Conservation (phyloP, 2,797 vertebrate species). For the Rhinoraja longicauda region DNA sequence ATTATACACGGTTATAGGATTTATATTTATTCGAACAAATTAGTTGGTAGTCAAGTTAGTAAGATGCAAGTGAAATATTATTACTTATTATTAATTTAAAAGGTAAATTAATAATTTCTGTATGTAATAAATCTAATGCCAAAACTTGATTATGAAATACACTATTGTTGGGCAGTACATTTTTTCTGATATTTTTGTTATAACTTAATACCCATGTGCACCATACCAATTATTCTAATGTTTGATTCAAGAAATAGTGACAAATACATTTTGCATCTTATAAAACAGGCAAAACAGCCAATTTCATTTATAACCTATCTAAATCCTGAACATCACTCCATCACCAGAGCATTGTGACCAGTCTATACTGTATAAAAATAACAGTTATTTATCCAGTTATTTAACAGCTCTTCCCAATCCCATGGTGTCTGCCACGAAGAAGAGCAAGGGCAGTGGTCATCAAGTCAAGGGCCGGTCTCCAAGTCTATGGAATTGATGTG, state of each 20-base stretch:
- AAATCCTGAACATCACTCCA: no score
- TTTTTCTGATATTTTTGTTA: neutral
- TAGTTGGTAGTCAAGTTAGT: neutral
- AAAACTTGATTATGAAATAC: conserved; percentile 7
- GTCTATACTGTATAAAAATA: no score
- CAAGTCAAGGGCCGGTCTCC: no score
- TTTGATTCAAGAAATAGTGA: conserved; percentile 2
- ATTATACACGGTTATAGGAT: neutral
- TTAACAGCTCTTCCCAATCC: no score
- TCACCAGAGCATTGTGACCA: no score
- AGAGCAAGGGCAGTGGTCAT: no score
- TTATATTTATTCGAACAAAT: conserved; percentile 24
- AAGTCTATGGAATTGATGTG: no score
- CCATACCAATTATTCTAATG: neutral
- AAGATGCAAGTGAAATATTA: neutral
- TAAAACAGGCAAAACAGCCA: neutral
- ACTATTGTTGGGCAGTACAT: neutral
- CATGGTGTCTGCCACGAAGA: no score
- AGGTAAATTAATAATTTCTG: neutral
- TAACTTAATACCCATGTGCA: neutral
- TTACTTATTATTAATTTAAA: no score
- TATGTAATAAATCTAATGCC: conserved; percentile 9
- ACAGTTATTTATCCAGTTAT: no score
- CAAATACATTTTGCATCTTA: neutral
- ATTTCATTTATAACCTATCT: no score